Conservation (phyloP, 2,888 invertebrate species). For the Trachelus troglodyta region DNA sequence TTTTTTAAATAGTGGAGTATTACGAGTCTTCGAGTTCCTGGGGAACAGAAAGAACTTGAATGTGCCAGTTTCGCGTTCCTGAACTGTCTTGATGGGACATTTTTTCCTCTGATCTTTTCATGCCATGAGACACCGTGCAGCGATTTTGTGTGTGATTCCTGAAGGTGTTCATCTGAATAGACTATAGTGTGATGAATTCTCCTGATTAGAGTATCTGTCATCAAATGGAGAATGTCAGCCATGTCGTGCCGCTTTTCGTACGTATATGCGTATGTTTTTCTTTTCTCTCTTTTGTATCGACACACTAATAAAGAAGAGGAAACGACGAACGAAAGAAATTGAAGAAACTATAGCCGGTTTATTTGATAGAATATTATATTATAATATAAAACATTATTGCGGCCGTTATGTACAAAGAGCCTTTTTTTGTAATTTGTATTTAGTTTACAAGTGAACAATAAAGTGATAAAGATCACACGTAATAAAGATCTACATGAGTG, state of each 20-base stretch:
- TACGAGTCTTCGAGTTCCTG: not conserved
- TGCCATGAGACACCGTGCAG: not conserved
- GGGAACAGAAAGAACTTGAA: not conserved
- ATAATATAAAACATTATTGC: slow-evolving; percentile 62
- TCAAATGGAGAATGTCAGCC: not conserved
- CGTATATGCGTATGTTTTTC: not conserved
- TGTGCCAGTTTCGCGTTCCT: not conserved
- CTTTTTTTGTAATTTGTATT: slow-evolving; percentile 63
- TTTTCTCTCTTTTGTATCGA: slow-evolving; percentile 21
- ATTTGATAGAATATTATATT: slow-evolving; percentile 61
- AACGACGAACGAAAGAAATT: slow-evolving; percentile 33
- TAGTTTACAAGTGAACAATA: slow-evolving; percentile 64
- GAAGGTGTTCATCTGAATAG: not conserved
- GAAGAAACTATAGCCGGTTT: slow-evolving; percentile 57
- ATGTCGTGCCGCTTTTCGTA: not conserved
- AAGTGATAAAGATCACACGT: slow-evolving; percentile 41
- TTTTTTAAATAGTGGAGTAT: not conserved
- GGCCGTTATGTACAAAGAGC: slow-evolving; percentile 65
- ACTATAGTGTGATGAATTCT: not conserved
- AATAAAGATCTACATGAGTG: not conserved
- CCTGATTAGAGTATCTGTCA: not conserved
- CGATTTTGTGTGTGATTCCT: not conserved
- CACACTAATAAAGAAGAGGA: slow-evolving; percentile 4
- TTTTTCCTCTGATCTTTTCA: not conserved
- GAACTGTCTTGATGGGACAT: not conserved